These are phyloP conservation scores for Temnothorax ravouxi DNA, from an alignment of 2,888 invertebrate genomes.

Conservation along the genomic window DNA sequence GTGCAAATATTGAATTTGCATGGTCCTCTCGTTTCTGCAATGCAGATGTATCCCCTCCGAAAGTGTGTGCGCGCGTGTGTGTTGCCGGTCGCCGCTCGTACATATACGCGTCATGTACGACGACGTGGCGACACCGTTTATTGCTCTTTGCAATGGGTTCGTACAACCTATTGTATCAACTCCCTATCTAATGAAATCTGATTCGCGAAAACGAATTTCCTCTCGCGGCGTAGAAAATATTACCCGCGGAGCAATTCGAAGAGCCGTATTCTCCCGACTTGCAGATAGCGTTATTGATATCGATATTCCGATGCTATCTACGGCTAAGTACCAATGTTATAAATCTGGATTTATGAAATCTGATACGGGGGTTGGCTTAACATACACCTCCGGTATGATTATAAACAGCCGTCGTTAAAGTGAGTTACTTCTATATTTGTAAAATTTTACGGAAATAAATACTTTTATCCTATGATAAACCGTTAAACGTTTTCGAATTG, in stretches of 20 bases:
- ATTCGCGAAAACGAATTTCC: conserved; percentile 62
- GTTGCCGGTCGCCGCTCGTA: conserved; percentile 18
- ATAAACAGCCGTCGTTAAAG: not conserved
- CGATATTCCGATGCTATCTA: conserved; percentile 25
- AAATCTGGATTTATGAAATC: conserved; percentile 31
- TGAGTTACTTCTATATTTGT: not conserved
- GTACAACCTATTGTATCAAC: conserved; percentile 64
- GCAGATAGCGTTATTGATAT: conserved; percentile 24
- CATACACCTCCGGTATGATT: not conserved
- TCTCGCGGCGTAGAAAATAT: conserved; percentile 39
- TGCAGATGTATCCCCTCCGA: conserved; percentile 71
- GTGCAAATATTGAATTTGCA: conserved; percentile 77
- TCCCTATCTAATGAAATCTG: conserved; percentile 68
- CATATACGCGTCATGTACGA: conserved; percentile 23
- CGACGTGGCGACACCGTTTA: conserved; percentile 60
- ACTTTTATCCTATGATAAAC: not conserved
- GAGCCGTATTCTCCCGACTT: not conserved
- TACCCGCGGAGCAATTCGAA: conserved; percentile 12
- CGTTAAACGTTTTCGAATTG: conserved; percentile 6
- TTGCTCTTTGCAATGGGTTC: conserved; percentile 60
- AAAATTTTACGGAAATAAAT: not conserved
- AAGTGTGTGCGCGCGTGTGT: conserved; percentile 42
- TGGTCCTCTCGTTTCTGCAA: conserved; percentile 76
- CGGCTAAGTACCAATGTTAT: not conserved
- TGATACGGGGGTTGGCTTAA: not conserved